Base-by-base conservation (phyloP, 2,888 invertebrate species). In the Rhynchonema sp. region DNA sequence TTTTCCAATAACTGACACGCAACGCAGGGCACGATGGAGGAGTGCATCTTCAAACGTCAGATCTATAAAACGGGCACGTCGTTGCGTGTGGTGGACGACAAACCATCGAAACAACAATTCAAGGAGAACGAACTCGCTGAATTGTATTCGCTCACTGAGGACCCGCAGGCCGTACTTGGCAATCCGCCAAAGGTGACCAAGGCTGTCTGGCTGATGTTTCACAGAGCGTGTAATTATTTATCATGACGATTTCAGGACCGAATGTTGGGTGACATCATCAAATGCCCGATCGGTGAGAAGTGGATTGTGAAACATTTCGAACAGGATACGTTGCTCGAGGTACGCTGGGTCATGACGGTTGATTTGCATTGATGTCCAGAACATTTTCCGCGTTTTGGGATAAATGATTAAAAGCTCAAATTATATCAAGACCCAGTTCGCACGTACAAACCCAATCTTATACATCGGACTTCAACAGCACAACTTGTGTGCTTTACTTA, bases 11-110 rank as follows among this genome's bases (percentile, higher is more conserved):
- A n/a, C n/a, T n/a, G n/a, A n/a, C n/a, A n/a, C n/a, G n/a, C n/a
- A n/a, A n/a, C n/a, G 20, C 74, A 86, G 82, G 92, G 92, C 26
- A 88, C 92, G 29, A 94, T 96, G 92, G 96, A 96, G 71, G 92
- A 94, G 75, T 90, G 91, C 74, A 87, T 96, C 57, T 96, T 96
- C 76, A 91, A 94, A 75, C 82, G 94, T 0, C 96, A 96, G 77
- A 90, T 96, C 56, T 88, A 87, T 1, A 94, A 94, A 76, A 84
- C 90, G 72, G 91, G 92, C 0, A 83, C 94, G 59, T 87, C 94
- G 0, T 87, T 88, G 73, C 83, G 96, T 46, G 94, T 96, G 9
- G 87, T 96, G 25, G 96, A 96, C 75, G 94, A 94, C 73, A 91
- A 92, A 69, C 20, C n/a, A n/a, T n/a, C n/a, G n/a, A n/a, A n/a